Evolutionary conservation across 2,888 invertebrate genomes (phyloP).

Genomic region (Doris montereyensis): DNA sequence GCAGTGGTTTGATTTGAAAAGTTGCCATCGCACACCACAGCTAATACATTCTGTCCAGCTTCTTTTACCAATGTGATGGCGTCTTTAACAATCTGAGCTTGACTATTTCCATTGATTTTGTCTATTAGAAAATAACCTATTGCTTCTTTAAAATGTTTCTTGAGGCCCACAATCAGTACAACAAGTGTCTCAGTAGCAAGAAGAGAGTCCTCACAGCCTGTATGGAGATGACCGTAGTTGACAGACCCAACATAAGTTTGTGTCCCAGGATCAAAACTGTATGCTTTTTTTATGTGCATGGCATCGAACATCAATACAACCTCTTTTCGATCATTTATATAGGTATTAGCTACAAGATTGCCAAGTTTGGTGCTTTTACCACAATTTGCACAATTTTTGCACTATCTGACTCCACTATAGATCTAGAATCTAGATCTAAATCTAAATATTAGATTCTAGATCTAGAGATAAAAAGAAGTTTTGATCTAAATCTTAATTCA

Average conservation of each 20-base stretch:
- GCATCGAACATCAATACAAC: conserved; percentile 4
- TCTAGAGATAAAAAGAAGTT: too few species aligned
- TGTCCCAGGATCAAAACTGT: neutral
- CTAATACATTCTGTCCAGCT: too few species aligned
- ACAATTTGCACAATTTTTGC: too few species aligned
- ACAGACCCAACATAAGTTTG: neutral
- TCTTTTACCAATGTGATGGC: neutral
- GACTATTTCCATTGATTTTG: neutral
- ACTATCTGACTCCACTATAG: too few species aligned
- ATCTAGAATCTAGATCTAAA: too few species aligned
- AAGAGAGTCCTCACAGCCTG: neutral
- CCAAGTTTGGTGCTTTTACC: too few species aligned
- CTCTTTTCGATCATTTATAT: neutral
- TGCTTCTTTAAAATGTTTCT: neutral
- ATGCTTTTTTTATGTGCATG: neutral
- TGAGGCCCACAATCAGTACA: neutral
- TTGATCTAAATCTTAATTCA: too few species aligned
- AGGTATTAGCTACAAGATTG: too few species aligned
- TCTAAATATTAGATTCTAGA: too few species aligned
- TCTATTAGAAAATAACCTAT: conserved; percentile 2
- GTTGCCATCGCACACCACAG: conserved; percentile 2
- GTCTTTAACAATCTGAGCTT: conserved; percentile 5
- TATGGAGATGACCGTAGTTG: neutral
- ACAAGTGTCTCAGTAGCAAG: neutral
- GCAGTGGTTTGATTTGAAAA: conserved; percentile 10